Evolutionary conservation across 2,113 vertebrate genomes (phyloP).

Genomic region (Ibidorhyncha struthersii): DNA sequence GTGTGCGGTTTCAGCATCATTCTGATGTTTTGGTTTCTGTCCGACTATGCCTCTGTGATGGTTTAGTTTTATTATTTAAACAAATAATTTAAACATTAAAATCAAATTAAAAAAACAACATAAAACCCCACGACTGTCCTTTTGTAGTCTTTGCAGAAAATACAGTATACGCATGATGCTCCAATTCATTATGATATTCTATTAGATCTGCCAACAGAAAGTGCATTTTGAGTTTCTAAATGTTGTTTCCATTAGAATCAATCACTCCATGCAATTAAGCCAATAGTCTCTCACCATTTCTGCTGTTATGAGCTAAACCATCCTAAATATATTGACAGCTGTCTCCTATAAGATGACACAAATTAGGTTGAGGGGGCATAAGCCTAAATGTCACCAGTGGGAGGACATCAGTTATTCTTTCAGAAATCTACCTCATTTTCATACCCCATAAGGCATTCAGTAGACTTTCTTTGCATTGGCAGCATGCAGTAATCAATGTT

Average conservation of each 20-base stretch:
- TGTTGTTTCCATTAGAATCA: conserved; percentile 90
- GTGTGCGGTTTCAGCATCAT: neutral
- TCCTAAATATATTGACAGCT: conserved; percentile 91
- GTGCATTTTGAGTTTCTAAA: conserved; percentile 83
- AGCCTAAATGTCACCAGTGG: conserved; percentile 82
- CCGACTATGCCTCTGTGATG: neutral
- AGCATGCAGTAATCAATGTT: conserved; percentile 83
- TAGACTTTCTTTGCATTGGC: conserved; percentile 87
- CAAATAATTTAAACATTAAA: conserved; percentile 45
- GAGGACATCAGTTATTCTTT: conserved; percentile 67
- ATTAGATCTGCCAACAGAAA: conserved; percentile 76
- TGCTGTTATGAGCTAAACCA: conserved; percentile 86
- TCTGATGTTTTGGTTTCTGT: neutral
- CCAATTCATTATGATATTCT: conserved; percentile 75
- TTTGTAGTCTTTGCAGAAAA: conserved; percentile 60
- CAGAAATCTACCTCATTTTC: conserved; percentile 79
- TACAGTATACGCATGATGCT: conserved; percentile 30
- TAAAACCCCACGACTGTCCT: conserved; percentile 25
- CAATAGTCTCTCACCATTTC: conserved; percentile 87
- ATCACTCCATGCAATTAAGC: conserved; percentile 91
- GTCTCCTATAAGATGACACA: conserved; percentile 81
- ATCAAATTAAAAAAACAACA: neutral
- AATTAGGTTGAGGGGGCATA: conserved; percentile 73
- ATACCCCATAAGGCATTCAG: conserved; percentile 82
- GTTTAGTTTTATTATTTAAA: neutral